phyloP scores from a whole-genome alignment of 2,888 invertebrate species.

The Cepaea hortensis region DNA sequence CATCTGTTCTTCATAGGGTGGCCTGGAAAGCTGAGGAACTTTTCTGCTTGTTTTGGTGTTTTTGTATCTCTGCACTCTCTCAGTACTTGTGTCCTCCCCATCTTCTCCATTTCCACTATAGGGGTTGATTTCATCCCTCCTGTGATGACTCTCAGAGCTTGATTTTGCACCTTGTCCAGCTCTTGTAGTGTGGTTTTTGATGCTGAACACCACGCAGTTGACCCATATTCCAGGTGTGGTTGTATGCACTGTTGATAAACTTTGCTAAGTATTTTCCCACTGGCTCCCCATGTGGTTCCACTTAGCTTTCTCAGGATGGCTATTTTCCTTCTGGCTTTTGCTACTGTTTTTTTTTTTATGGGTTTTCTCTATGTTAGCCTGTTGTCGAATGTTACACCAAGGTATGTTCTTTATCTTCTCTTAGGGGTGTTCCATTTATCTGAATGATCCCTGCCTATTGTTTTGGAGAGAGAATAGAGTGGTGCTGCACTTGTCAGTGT shows the following conservation, averaged over 20 bases:
- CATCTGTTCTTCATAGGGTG: not conserved
- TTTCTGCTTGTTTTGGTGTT: not conserved
- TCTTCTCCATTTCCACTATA: not conserved
- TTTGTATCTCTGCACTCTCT: slow-evolving; percentile 4
- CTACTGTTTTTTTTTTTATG: not conserved
- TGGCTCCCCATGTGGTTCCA: not conserved
- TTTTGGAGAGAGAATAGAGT: not conserved
- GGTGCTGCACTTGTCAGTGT: slow-evolving; percentile 41
- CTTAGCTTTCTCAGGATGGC: slow-evolving; percentile 13
- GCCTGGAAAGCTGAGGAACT: not conserved
- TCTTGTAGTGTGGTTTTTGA: not conserved
- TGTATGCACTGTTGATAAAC: not conserved
- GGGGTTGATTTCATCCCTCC: slow-evolving; percentile 2
- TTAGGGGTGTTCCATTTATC: not conserved
- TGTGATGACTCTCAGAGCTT: not conserved
- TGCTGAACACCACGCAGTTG: slow-evolving; percentile 1
- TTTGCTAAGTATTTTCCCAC: not conserved
- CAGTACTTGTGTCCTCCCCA: not conserved
- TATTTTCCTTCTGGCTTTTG: not conserved
- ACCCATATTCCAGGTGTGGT: not conserved
- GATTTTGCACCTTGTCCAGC: slow-evolving; percentile 1
- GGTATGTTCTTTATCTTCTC: not conserved
- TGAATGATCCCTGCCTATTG: not conserved
- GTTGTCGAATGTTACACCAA: not conserved
- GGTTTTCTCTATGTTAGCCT: not conserved